phyloP scores from a whole-genome alignment of 2,888 invertebrate genomes.

The Odontomyia ornata region DNA sequence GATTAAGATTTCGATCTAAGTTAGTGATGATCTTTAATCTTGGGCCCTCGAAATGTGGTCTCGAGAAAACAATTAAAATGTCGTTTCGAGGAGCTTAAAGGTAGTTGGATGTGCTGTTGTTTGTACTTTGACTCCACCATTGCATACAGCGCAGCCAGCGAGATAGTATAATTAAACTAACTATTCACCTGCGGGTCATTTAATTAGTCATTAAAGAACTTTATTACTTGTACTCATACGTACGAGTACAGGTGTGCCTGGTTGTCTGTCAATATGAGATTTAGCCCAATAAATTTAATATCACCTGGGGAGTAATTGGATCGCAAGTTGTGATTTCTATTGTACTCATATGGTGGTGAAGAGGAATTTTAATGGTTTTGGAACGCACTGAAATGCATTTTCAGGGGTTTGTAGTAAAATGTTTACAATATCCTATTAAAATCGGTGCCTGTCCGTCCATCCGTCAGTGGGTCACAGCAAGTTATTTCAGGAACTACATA shows the following conservation, averaged over 20 bases:
- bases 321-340: not conserved
- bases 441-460: no score
- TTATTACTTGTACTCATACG: slow-evolving; percentile 16
- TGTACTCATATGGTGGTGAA: not conserved
- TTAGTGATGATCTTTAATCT: slow-evolving; percentile 28
- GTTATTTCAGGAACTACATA: no score
- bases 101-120: not conserved
- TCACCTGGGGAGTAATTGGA: slow-evolving; percentile 13
- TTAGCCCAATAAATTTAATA: not conserved
- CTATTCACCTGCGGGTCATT: slow-evolving; percentile 38
- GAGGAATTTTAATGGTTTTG: not conserved
- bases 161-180: slow-evolving; percentile 20
- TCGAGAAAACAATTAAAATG: slow-evolving; percentile 49
- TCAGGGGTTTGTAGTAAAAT: no score
- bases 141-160: not conserved
- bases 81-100: slow-evolving; percentile 44
- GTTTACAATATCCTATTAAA: no score
- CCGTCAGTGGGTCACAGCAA: no score
- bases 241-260: not conserved
- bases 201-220: slow-evolving; percentile 30
- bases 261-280: not conserved
- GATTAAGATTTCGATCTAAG: slow-evolving; percentile 24
- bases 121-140: not conserved
- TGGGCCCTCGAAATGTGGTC: slow-evolving; percentile 20
- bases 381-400: no score